A percentile compares a stretch with the other conserved stretches of the same genome.
Evolutionary conservation across 2,888 invertebrate species (phyloP).

Genomic region (Stenodera caucasica): DNA sequence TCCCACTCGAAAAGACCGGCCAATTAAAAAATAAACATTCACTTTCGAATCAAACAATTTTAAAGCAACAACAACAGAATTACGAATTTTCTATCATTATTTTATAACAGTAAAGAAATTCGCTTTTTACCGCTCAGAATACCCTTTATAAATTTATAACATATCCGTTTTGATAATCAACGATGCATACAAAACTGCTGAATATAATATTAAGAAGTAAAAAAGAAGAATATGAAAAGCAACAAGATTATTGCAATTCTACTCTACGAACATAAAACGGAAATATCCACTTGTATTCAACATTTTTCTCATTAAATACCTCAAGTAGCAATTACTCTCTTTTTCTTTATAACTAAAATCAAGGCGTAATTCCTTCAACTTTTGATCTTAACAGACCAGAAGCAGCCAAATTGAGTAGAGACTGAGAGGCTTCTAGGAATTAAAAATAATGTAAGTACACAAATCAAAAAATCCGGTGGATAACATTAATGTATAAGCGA

Average conservation of each 20-base stretch:
- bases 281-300: conserved; percentile 44
- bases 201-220: neutral
- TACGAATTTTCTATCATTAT: no score
- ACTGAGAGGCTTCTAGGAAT: neutral
- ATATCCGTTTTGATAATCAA: neutral
- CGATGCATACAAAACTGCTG: neutral
- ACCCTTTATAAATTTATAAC: no score
- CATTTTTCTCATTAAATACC: conserved; percentile 53
- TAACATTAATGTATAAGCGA: no score
- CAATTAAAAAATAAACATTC: no score
- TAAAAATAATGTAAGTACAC: no score
- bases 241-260: neutral
- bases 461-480: no score
- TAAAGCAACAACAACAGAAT: no score
- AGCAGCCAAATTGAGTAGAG: neutral
- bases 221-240: neutral
- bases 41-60: no score
- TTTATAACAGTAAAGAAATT: no score
- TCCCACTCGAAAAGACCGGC: neutral
- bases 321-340: conserved; percentile 56
- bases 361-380: neutral
- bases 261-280: conserved; percentile 29
- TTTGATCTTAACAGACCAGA: neutral
- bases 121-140: no score
- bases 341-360: conserved; percentile 2